Conservation (phyloP, 2,113 vertebrate genomes). For the Sinocyclocheilus rhinocerous region DNA sequence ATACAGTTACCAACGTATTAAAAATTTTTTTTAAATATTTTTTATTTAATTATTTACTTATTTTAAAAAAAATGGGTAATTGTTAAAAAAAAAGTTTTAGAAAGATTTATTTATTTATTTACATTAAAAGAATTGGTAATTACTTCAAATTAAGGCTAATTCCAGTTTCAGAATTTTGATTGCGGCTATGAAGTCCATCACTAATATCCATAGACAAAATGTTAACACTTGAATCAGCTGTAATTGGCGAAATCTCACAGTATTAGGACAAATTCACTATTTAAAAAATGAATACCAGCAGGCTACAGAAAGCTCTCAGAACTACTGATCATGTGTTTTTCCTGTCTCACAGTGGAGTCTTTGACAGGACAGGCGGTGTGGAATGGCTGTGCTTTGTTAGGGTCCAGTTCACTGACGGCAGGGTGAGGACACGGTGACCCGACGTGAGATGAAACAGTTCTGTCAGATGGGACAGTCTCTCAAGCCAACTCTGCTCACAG, state of each 20-base stretch:
- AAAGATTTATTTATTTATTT: too few species aligned
- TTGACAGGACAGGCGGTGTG: background rate
- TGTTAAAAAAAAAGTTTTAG: too few species aligned
- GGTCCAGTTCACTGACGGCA: background rate
- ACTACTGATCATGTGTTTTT: background rate
- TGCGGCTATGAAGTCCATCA: too few species aligned
- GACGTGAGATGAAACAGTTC: slow-evolving; percentile 28
- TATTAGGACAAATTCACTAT: background rate
- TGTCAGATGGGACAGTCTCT: slow-evolving; percentile 26
- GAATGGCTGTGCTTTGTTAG: slow-evolving; percentile 27
- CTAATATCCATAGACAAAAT: background rate
- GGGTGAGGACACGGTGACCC: background rate
- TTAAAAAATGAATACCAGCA: background rate
- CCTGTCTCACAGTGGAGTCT: background rate
- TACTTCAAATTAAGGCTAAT: too few species aligned
- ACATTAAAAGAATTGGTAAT: too few species aligned
- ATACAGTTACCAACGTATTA: too few species aligned
- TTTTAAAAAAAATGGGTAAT: too few species aligned
- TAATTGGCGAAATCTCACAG: background rate
- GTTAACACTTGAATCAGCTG: background rate
- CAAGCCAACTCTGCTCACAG: slow-evolving; percentile 41
- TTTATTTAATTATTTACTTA: too few species aligned
- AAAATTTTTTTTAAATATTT: too few species aligned
- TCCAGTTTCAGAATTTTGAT: background rate
- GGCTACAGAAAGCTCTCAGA: too few species aligned